A percentile compares a stretch with the other conserved stretches of the same genome.
phyloP scores from a whole-genome alignment of 2,888 invertebrate genomes.

The Buathra laborator region DNA sequence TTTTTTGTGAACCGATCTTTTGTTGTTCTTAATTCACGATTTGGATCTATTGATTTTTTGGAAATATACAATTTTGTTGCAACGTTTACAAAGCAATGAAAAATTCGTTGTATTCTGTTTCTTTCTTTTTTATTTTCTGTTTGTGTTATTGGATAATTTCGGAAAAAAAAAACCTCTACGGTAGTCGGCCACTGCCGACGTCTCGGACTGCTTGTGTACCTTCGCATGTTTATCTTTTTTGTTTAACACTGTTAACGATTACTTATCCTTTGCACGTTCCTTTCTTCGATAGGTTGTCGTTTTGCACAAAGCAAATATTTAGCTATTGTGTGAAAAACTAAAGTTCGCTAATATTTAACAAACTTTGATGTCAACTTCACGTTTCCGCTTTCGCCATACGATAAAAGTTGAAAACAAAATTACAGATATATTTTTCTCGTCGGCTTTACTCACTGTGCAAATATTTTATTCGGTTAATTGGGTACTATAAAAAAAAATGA shows the following conservation, averaged over 20 bases:
- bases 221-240: background rate
- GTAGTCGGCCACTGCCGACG: background rate
- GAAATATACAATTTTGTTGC: slow-evolving; percentile 67
- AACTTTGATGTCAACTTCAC: no score
- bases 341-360: no score
- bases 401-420: no score
- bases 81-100: slow-evolving; percentile 54
- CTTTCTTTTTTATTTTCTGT: slow-evolving; percentile 55
- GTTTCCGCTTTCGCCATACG: no score
- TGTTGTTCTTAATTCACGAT: slow-evolving; percentile 36
- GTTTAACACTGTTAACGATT: background rate
- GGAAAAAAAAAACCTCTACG: background rate
- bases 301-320: background rate
- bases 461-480: no score
- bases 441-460: no score
- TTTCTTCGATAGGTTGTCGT: background rate
- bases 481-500: no score
- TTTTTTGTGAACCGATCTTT: slow-evolving; percentile 57
- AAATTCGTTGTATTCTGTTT: slow-evolving; percentile 49
- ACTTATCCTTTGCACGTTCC: slow-evolving; percentile 1
- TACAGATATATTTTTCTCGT: no score
- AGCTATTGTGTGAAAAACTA: no score
- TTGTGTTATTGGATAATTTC: background rate
- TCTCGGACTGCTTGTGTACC: background rate
- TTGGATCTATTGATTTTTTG: slow-evolving; percentile 37